Evolutionary conservation across 1,140 invertebrate genomes (phyloP), one percentile per base, ranked within the genome.

Genomic region (Anastatus disparis): DNA sequence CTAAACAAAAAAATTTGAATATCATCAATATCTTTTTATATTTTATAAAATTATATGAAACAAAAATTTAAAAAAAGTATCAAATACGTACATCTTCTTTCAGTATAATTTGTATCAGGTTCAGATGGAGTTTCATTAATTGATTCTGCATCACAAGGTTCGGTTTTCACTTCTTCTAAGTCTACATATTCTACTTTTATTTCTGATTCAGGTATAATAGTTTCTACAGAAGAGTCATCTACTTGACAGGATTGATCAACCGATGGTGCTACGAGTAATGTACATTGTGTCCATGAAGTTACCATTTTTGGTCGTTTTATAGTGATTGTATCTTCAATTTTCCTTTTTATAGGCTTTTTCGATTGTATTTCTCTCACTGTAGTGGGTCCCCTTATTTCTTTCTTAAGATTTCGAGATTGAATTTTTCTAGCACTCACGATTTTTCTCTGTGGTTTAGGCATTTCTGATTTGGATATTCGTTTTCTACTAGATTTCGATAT

Each of bases 241-340:
- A 65, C 73, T 64, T 81, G 72, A 4, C 69, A 24, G 15, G 65
- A 63, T 20, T 59, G 64, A 31, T 81, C 74, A 2, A 75, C 50
- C 6, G 70, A 64, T 15, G 78, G 74, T 26, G 64, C 56, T 22
- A 56, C 15, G 35, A 77, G 40, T 1, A 83, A 72, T 6, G 65
- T 73, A 52, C 84, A 85, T 15, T 85, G 84, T 3, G 74, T 79
- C 20, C 70, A 74, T 0, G 78, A 77, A 29, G 79, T 77, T 7
- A 77, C 70, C 73, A 76, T 79, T 58, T 70, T 61, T 35, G 67
- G 35, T 15, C 68, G 65, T 62, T 63, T 75, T 12, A 24, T 20
- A 9, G 12, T 46, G 20, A 8, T 52, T 26, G 9, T 58, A 26
- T 38, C 29, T 6, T 58, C 72, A 53, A 26, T 7, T 22, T 70